Conservation (phyloP, 2,888 invertebrate genomes). For the Metallyticus violacea region DNA sequence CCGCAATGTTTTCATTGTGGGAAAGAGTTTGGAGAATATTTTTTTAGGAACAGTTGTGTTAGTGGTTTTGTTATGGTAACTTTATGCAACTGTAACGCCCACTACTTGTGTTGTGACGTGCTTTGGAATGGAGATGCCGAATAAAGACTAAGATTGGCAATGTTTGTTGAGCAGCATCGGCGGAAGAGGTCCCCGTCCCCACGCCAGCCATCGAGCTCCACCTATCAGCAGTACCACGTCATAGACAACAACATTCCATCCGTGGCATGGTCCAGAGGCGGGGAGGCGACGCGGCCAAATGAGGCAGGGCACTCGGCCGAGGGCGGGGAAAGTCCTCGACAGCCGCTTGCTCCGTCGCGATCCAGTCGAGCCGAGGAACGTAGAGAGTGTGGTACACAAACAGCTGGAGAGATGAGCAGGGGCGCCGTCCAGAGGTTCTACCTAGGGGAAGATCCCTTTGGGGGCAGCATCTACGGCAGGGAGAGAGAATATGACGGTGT, state of each 20-base stretch:
- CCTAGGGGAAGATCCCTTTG: slow-evolving; percentile 83
- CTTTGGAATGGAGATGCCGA: too few species aligned
- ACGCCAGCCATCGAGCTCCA: slow-evolving; percentile 39
- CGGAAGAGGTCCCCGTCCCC: slow-evolving; percentile 55
- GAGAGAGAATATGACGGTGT: slow-evolving; percentile 79
- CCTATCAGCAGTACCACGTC: slow-evolving; percentile 56
- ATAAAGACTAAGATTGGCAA: slow-evolving; percentile 1
- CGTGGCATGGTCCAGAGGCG: slow-evolving; percentile 37
- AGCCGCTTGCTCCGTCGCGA: slow-evolving; percentile 31
- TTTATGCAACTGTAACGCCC: background rate
- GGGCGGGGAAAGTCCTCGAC: slow-evolving; percentile 18
- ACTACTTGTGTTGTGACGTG: background rate
- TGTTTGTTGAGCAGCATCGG: slow-evolving; percentile 32
- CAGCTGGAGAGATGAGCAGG: background rate
- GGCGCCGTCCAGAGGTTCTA: slow-evolving; percentile 65
- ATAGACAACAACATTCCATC: slow-evolving; percentile 52
- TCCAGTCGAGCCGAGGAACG: slow-evolving; percentile 33
- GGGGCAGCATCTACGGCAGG: slow-evolving; percentile 76
- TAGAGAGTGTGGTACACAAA: background rate
- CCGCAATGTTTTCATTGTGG: too few species aligned
- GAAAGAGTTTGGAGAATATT: too few species aligned
- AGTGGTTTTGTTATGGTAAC: background rate
- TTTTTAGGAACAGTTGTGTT: too few species aligned
- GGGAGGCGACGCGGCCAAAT: slow-evolving; percentile 6
- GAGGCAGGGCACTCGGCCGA: background rate